Percentiles rank a stretch among this genome's conserved stretches.
Evolutionary conservation across 2,797 vertebrate species (phyloP).

Genomic region (Neosilurus mollespiculum): DNA sequence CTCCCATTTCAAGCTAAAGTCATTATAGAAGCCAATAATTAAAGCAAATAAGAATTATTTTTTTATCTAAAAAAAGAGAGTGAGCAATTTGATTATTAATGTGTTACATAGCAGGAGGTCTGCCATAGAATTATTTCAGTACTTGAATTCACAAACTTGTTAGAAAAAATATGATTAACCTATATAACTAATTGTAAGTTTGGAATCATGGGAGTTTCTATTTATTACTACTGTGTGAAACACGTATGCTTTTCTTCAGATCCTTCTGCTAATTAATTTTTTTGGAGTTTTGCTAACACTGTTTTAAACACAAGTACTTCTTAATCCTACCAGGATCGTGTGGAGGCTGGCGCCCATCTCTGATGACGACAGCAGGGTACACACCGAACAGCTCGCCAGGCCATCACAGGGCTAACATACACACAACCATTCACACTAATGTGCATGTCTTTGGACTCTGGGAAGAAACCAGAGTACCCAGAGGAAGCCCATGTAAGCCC

Average conservation of each 20-base stretch:
- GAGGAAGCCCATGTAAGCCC: too few species aligned
- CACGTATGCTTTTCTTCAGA: not conserved
- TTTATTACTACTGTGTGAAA: not conserved
- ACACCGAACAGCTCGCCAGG: too few species aligned
- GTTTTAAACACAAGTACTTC: not conserved
- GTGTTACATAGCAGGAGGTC: not conserved
- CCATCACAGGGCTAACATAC: too few species aligned
- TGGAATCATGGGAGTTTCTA: not conserved
- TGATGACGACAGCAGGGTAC: too few species aligned
- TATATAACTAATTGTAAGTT: not conserved
- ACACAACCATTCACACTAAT: too few species aligned
- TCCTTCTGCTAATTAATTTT: not conserved
- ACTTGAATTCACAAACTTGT: not conserved
- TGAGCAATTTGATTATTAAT: not conserved
- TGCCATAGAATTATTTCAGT: not conserved
- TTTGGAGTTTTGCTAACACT: not conserved
- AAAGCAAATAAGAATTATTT: not conserved
- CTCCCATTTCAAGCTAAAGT: not conserved
- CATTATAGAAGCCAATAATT: not conserved
- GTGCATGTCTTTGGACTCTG: too few species aligned
- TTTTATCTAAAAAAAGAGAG: not conserved
- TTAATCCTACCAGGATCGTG: too few species aligned
- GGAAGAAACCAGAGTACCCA: too few species aligned
- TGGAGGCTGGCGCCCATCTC: too few species aligned
- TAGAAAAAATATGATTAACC: not conserved